These are phyloP conservation scores for Sebastes ruberrimus DNA, from an alignment of 2,797 vertebrate species.

Conservation along the genomic window DNA sequence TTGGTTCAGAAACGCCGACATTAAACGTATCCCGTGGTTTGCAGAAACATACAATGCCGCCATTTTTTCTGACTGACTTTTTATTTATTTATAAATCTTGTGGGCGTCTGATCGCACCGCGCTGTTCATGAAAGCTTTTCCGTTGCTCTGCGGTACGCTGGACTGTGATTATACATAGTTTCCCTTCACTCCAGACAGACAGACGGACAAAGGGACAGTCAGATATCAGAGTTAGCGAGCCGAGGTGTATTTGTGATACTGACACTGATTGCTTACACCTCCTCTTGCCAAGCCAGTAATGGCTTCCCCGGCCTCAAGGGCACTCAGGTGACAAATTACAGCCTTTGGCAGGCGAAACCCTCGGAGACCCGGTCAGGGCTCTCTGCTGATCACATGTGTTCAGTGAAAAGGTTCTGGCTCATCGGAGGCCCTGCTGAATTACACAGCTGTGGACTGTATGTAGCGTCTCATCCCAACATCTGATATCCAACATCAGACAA, in stretches of 20 bases:
- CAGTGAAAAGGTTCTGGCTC: constrained; percentile 12
- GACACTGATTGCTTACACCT: constrained; percentile 53
- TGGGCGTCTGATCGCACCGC: background rate
- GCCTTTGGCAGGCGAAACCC: constrained; percentile 37
- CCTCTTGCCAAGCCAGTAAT: constrained; percentile 50
- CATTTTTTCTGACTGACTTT: background rate
- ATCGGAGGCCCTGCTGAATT: background rate
- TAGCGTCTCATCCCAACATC: background rate
- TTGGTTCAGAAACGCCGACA: background rate
- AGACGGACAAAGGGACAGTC: background rate
- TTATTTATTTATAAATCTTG: background rate
- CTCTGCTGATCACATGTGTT: background rate
- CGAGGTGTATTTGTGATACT: constrained; percentile 10
- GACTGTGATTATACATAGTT: background rate
- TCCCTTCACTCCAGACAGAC: background rate
- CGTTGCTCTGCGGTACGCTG: background rate
- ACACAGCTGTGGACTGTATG: constrained; percentile 29
- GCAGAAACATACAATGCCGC: too few species aligned
- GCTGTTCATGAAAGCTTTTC: background rate
- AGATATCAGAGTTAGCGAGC: background rate
- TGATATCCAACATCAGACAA: background rate
- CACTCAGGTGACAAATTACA: constrained; percentile 57
- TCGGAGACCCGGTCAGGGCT: background rate
- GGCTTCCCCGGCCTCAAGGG: constrained; percentile 51
- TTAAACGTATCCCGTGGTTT: background rate